Percentiles rank a stretch among this genome's conserved stretches.
Conservation (phyloP, 1,140 invertebrate species). For the Aradophagus sp. region DNA sequence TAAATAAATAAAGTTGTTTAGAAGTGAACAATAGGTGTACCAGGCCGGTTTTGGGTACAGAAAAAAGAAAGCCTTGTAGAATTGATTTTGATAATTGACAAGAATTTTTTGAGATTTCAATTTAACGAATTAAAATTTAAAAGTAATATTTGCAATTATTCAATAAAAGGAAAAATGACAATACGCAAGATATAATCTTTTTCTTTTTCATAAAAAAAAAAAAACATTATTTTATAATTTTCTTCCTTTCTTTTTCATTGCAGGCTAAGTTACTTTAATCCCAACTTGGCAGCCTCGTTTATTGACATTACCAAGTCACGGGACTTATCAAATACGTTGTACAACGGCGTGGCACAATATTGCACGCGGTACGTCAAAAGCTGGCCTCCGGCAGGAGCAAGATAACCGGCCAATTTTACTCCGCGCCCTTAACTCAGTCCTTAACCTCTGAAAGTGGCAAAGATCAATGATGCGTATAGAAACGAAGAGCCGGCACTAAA, state of each 20-base stretch:
- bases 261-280: conserved; percentile 5
- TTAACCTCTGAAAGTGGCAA: conserved; percentile 37
- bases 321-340: conserved; percentile 26
- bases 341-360: conserved; percentile 16
- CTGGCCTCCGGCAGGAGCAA: conserved; percentile 42
- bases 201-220: conserved; percentile 3
- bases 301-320: conserved; percentile 15
- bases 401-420: conserved; percentile 62
- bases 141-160: no score
- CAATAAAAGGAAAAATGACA: no score
- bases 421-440: conserved; percentile 39
- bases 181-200: no score
- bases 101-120: no score
- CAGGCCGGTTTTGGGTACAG: no score
- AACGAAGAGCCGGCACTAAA: conserved; percentile 48
- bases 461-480: conserved; percentile 50
- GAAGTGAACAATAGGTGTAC: no score
- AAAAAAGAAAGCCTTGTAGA: no score
- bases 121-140: no score
- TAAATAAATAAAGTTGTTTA: no score
- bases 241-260: no score
- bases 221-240: no score
- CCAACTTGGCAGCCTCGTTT: conserved; percentile 5
- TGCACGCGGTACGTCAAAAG: conserved; percentile 32
- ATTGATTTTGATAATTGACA: no score